Conservation (phyloP, 1,140 invertebrate species). For the Aphis craccivora region DNA sequence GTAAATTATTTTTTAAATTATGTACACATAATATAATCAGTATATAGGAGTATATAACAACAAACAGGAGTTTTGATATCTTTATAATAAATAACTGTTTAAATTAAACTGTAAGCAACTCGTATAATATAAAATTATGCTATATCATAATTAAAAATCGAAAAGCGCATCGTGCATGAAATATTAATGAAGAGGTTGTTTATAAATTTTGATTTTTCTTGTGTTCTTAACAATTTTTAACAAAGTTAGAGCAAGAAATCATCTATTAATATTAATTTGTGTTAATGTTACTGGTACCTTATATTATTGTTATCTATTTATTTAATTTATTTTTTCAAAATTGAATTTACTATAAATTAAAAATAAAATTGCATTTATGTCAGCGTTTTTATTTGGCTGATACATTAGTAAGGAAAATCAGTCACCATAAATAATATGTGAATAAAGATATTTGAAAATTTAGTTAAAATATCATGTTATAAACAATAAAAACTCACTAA, state of each 20-base stretch:
- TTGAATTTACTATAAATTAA: not conserved
- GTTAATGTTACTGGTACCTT: not conserved
- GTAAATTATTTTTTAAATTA: not conserved
- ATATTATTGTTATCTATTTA: not conserved
- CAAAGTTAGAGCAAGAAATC: not conserved
- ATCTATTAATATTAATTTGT: not conserved
- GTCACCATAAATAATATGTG: not conserved
- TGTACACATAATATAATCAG: not conserved
- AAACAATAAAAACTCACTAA: too few species aligned
- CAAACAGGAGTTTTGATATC: not conserved
- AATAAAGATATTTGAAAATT: not conserved
- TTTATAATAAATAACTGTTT: not conserved
- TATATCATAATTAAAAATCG: not conserved
- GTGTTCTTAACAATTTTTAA: not conserved
- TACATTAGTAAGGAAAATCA: not conserved
- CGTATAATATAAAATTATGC: not conserved
- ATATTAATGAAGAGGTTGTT: not conserved
- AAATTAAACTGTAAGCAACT: not conserved
- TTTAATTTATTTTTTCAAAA: not conserved
- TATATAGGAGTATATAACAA: not conserved
- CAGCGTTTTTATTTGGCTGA: not conserved
- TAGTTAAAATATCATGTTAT: not conserved
- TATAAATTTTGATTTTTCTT: not conserved
- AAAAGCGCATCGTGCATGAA: not conserved
- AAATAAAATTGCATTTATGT: too few species aligned